Base-by-base conservation (phyloP, 2,797 vertebrate species). In the Urosaurus nigricauda region DNA sequence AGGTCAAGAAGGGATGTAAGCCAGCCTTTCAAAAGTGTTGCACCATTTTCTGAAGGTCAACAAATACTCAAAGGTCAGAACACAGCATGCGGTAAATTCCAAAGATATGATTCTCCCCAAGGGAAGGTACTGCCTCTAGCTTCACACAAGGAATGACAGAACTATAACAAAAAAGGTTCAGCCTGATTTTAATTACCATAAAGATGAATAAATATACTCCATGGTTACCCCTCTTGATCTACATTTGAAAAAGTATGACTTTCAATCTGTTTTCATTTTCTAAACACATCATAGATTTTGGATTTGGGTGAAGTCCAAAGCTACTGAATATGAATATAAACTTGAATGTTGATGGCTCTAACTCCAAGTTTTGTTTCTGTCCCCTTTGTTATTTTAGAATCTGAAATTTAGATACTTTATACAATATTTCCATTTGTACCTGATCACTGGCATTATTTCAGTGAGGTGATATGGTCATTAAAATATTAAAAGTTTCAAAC, bases 41-140 rank as follows among this genome's bases (percentile, higher is more conserved):
- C 43, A 86, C 19, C 43, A 92, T 90, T n/a, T 86, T 83, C 91
- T 77, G 58, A 65, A 89, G 60, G 58, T 82, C n/a, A 68, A n/a
- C 56, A 75, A 53, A 74, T 29, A n/a, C 47, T 68, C 24, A 65
- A 17, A 82, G 29, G 70, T 24, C 40, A 14, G 37, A 74, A 2
- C 35, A 65, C 43, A 68, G 12, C 58, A 80, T 32, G 65, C n/a
- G 73, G 68, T 17, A 53, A 5, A 51, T 32, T 32, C 19, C 65
- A 83, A 63, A 63, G 26, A 51, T 16, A 43, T 35, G n/a, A 40
- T 74, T 77, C 40, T 19, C 3, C 79, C 14, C n/a, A 35, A 75
- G n/a, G 74, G 13, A 63, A 75, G 43, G 29, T 14, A 40, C 43
- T 74, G 51, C 12, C 78, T 56, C 75, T 12, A 26, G 32, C 16